A percentile compares a stretch with the other conserved stretches of the same genome.
Conservation (phyloP, 2,888 invertebrate species). For the Anoncus sp. region DNA sequence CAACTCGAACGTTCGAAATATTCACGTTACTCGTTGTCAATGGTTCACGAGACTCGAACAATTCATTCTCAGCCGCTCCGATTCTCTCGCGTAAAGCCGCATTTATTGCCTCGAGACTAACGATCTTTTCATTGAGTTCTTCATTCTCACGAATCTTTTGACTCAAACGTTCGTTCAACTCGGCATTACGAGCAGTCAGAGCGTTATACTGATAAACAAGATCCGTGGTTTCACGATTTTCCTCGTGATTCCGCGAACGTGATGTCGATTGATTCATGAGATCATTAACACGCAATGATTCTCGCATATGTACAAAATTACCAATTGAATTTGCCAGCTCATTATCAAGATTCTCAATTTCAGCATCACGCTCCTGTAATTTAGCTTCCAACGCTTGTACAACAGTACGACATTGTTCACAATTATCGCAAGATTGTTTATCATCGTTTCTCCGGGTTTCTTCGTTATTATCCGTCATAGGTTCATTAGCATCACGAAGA, state of each 20-base stretch:
- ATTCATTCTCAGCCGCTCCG: constrained; percentile 70
- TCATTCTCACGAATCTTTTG: constrained; percentile 85
- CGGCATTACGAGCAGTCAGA: constrained; percentile 87
- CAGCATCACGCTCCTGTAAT: constrained; percentile 89
- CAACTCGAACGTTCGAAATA: constrained; percentile 68
- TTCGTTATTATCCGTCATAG: constrained; percentile 37
- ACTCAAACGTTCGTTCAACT: constrained; percentile 86
- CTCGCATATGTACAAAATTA: constrained; percentile 87
- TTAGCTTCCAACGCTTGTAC: constrained; percentile 86
- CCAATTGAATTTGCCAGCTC: constrained; percentile 88
- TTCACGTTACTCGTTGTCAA: too few relatives aligned
- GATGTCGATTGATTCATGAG: constrained; percentile 83
- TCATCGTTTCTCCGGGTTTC: constrained; percentile 28
- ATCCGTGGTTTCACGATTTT: constrained; percentile 85
- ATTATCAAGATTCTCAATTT: constrained; percentile 89
- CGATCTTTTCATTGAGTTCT: constrained; percentile 84
- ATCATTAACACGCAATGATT: constrained; percentile 87
- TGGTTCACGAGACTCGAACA: constrained; percentile 66
- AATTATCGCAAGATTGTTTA: constrained; percentile 71
- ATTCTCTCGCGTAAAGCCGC: constrained; percentile 83
- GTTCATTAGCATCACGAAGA: constrained; percentile 40
- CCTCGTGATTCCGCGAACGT: constrained; percentile 84
- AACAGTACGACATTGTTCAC: constrained; percentile 75
- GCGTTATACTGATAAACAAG: constrained; percentile 87
- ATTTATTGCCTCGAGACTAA: constrained; percentile 83